Evolutionary conservation across 1,140 invertebrate genomes (phyloP).

Genomic region (Brachionus sp.): DNA sequence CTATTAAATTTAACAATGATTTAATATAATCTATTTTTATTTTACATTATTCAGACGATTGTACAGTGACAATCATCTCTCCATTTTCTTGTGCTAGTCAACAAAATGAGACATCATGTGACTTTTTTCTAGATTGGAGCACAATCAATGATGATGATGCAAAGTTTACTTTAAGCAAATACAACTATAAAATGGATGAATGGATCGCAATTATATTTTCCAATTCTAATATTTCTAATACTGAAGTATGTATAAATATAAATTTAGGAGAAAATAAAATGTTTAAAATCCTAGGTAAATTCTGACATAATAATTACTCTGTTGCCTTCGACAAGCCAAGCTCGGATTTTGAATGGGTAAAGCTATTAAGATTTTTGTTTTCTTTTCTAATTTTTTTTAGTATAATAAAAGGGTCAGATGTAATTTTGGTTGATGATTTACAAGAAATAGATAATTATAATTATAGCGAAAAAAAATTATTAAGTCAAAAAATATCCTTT

Average conservation of each 20-base stretch:
- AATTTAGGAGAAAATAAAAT: neutral
- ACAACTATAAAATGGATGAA: conserved; percentile 34
- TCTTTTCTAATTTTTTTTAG: neutral
- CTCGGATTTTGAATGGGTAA: conserved; percentile 19
- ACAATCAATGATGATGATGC: neutral
- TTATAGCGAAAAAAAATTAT: conserved; percentile 22
- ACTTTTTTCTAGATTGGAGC: conserved; percentile 43
- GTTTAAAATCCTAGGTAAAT: neutral
- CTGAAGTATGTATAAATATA: neutral
- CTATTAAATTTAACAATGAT: neutral
- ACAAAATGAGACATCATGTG: conserved; percentile 2
- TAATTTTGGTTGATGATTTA: conserved; percentile 25
- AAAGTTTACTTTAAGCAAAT: conserved; percentile 40
- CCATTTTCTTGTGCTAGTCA: conserved; percentile 36
- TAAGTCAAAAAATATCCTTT: neutral
- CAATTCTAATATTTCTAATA: conserved; percentile 17
- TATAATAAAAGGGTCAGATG: conserved; percentile 25
- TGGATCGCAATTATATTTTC: conserved; percentile 41
- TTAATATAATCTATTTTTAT: neutral
- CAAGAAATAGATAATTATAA: neutral
- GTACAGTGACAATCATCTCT: conserved; percentile 16
- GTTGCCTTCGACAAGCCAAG: neutral
- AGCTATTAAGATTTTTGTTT: neutral
- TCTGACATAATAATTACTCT: conserved; percentile 29
- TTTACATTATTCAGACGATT: conserved; percentile 5